Conservation (phyloP, 2,797 vertebrate species). For the Pangasius macronema region DNA sequence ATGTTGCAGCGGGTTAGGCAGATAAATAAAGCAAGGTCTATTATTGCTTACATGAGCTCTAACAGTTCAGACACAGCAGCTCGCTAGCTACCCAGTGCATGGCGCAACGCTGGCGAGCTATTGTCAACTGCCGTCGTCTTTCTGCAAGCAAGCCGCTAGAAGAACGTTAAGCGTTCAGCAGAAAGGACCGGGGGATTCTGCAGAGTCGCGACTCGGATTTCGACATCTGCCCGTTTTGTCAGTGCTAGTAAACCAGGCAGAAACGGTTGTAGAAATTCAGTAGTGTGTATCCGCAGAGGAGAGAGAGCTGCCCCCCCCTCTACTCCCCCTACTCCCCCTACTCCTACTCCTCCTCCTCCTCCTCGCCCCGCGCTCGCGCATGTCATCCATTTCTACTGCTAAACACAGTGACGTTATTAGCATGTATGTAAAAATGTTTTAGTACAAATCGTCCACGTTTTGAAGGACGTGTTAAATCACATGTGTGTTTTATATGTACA, state of each 20-base stretch:
- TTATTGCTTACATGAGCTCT: slow-evolving; percentile 47
- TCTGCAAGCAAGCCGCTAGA: slow-evolving; percentile 35
- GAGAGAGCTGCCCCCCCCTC: slow-evolving; percentile 1
- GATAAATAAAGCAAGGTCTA: slow-evolving; percentile 8
- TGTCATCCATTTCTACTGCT: slow-evolving; percentile 1
- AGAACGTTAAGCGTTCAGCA: neutral
- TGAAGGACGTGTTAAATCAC: neutral
- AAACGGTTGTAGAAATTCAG: slow-evolving; percentile 57
- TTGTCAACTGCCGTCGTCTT: slow-evolving; percentile 10
- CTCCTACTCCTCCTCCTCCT: slow-evolving; percentile 37
- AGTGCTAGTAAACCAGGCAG: slow-evolving; percentile 57
- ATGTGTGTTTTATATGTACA: neutral
- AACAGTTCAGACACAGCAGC: slow-evolving; percentile 64
- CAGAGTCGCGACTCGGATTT: slow-evolving; percentile 18
- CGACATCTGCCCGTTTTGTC: slow-evolving; percentile 34
- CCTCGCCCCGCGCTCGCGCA: slow-evolving; percentile 35
- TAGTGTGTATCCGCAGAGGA: slow-evolving; percentile 46
- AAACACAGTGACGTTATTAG: neutral
- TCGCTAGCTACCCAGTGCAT: slow-evolving; percentile 34
- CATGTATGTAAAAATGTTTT: neutral
- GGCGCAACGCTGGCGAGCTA: slow-evolving; percentile 18
- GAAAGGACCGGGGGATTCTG: neutral
- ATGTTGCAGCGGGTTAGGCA: neutral
- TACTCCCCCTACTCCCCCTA: slow-evolving; percentile 35
- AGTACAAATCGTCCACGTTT: neutral